Base-by-base conservation (phyloP, 2,113 vertebrate species). In the Nyctereutes procyonoides region DNA sequence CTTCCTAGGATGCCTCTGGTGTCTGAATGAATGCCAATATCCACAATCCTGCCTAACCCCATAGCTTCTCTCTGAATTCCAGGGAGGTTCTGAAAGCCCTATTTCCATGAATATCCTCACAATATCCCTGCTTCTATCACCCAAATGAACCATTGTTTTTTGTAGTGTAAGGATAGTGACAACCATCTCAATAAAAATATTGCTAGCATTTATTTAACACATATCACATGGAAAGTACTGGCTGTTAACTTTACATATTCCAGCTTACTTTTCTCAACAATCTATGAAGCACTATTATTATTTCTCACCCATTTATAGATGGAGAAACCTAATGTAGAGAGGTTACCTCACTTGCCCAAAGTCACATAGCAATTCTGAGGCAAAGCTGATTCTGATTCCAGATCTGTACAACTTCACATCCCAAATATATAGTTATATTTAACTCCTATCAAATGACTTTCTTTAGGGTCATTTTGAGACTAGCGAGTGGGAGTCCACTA, bases 121-220 rank as follows among this genome's bases (percentile, higher is more conserved):
- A 35, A 51, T 63, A 82, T 0, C 22, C 71, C 35, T 86, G 32
- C 16, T 85, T 30, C 32, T 15, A 55, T 71, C 17, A 77, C 32
- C 55, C 60, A 86, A 79, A 89, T 48, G 32, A 96, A 95, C n/a
- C 55, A 82, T 1, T 48, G 8, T 71, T 97, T 89, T 90, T 76
- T 86, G 38, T 30, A 67, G n/a, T 80, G 53, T 90, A 58, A 85
- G 26, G 26, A 79, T 86, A 79, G 58, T 94, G 63, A 86, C 48
- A 56, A 87, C 26, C 8, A 10, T 76, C 43, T 77, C 43, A 77
- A 77, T 35, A 76, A 74, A 51, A 77, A 77, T 28, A 30, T 38
- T 96, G 43, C 55, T 92, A 91, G 48, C 48, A 73, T 63, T 94
- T 88, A 93, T 89, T 96, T 87, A 88, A 84, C 32, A 76, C 0